These are phyloP conservation scores for Mya arenaria DNA, from an alignment of 1,140 invertebrate species.

Conservation along the genomic window DNA sequence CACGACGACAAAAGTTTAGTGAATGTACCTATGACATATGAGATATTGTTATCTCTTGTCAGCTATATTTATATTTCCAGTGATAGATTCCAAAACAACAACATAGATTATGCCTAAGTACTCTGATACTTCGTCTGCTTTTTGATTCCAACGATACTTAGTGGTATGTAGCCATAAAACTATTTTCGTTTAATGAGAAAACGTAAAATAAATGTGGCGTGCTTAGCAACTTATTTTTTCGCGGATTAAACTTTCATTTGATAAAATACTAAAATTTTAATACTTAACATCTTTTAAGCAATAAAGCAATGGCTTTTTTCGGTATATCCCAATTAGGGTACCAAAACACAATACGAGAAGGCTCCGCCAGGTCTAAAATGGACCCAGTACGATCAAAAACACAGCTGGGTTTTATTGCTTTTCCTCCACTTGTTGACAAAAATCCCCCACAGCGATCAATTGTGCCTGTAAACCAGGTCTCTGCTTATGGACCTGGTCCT, in stretches of 20 bases:
- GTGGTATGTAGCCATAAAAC: too few species aligned
- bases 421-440: conserved; percentile 71
- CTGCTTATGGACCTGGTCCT: conserved; percentile 77
- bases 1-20: too few species aligned
- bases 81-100: too few species aligned
- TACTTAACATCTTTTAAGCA: background rate
- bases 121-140: too few species aligned
- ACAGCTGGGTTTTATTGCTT: conserved; percentile 72
- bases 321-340: conserved; percentile 78
- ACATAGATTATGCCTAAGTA: too few species aligned
- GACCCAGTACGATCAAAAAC: conserved; percentile 70
- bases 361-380: conserved; percentile 64
- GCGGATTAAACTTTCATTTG: conserved; percentile 11
- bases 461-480: conserved; percentile 74
- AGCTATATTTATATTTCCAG: too few species aligned
- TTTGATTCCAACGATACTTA: too few species aligned
- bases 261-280: background rate
- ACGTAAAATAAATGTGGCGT: conserved; percentile 3
- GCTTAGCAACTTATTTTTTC: conserved; percentile 48
- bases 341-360: conserved; percentile 76
- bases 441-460: conserved; percentile 68
- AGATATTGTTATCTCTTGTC: too few species aligned
- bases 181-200: too few species aligned
- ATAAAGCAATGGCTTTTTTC: conserved; percentile 76
- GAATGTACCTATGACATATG: too few species aligned